A percentile compares a stretch with the other conserved stretches of the same genome.
phyloP scores from a whole-genome alignment of 2,888 invertebrate genomes.

The Aphodius sticticus region DNA sequence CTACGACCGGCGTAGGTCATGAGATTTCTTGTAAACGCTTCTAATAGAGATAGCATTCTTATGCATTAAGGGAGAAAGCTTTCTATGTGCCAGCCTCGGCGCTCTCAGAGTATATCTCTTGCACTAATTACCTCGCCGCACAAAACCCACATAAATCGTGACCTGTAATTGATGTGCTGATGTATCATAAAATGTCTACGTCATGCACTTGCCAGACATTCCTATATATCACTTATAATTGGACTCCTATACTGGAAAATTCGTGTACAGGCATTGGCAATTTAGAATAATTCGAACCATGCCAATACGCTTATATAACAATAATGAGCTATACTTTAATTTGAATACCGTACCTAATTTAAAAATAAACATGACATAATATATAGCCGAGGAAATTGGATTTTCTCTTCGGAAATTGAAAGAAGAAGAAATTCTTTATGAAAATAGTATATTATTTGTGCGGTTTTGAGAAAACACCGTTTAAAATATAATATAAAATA shows the following conservation, averaged over 20 bases:
- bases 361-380: too few relatives aligned
- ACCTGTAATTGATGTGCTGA: background rate
- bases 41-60: constrained; percentile 45
- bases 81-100: background rate
- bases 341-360: too few relatives aligned
- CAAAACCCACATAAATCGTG: background rate
- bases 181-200: background rate
- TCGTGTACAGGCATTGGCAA: too few relatives aligned
- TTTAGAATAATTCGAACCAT: too few relatives aligned
- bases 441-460: too few relatives aligned
- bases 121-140: background rate
- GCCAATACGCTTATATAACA: too few relatives aligned
- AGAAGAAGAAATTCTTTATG: too few relatives aligned
- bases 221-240: constrained; percentile 4
- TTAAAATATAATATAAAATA: too few relatives aligned
- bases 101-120: background rate
- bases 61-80: constrained; percentile 44
- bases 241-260: background rate
- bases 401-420: too few relatives aligned
- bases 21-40: constrained; percentile 46
- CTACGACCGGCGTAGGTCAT: constrained; percentile 47
- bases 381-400: too few relatives aligned
- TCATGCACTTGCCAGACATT: background rate
- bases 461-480: too few relatives aligned
- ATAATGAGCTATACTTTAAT: too few relatives aligned